phyloP scores from a whole-genome alignment of 2,888 invertebrate genomes.

The Acronicta alni region DNA sequence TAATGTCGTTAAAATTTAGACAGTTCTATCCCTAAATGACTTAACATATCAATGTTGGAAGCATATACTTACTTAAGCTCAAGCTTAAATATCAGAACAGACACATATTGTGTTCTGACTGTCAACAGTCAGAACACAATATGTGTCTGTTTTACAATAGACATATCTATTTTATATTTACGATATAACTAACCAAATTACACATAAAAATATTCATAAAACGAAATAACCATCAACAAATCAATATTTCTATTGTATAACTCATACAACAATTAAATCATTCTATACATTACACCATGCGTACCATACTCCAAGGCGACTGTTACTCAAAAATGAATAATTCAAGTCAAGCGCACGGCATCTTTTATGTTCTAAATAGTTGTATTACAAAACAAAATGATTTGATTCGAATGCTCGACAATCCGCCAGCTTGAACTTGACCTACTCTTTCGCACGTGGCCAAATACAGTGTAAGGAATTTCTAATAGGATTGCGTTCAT shows the following conservation, averaged over 20 bases:
- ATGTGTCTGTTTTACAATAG: too few relatives aligned
- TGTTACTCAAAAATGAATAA: slow-evolving; percentile 50
- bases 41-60: too few relatives aligned
- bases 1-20: too few relatives aligned
- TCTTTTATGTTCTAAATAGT: slow-evolving; percentile 48
- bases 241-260: slow-evolving; percentile 16
- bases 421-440: slow-evolving; percentile 47
- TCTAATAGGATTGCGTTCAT: slow-evolving; percentile 18
- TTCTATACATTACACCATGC: slow-evolving; percentile 41
- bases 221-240: background rate
- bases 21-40: too few relatives aligned
- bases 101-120: too few relatives aligned
- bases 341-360: slow-evolving; percentile 36
- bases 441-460: slow-evolving; percentile 36
- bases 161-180: too few relatives aligned
- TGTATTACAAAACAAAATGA: slow-evolving; percentile 47
- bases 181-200: too few relatives aligned
- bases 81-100: too few relatives aligned
- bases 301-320: slow-evolving; percentile 33
- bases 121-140: too few relatives aligned
- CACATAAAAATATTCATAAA: background rate
- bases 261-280: slow-evolving; percentile 22
- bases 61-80: too few relatives aligned
- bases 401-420: slow-evolving; percentile 50
- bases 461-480: slow-evolving; percentile 19